These are phyloP conservation scores for Sebastes ruberrimus DNA, from an alignment of 2,797 vertebrate genomes.

Conservation along the genomic window DNA sequence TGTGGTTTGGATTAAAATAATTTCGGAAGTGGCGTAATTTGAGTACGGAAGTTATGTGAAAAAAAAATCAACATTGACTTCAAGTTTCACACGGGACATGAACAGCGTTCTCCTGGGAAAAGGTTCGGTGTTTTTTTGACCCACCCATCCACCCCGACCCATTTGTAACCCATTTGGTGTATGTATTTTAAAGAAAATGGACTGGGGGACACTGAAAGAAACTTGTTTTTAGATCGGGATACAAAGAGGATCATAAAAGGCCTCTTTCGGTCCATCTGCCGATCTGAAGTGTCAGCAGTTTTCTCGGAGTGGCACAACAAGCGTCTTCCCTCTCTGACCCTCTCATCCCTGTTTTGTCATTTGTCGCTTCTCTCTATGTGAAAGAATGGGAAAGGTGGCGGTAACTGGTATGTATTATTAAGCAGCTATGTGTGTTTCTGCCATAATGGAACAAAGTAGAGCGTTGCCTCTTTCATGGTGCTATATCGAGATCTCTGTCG, in stretches of 20 bases:
- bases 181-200: constrained; percentile 11
- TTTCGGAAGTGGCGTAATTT: too few relatives aligned
- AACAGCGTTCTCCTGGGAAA: too few relatives aligned
- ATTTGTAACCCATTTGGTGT: neutral
- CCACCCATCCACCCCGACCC: too few relatives aligned
- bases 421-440: constrained; percentile 50
- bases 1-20: too few relatives aligned
- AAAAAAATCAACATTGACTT: too few relatives aligned
- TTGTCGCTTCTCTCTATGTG: constrained; percentile 17
- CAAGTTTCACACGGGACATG: too few relatives aligned
- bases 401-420: constrained; percentile 70
- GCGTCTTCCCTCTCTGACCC: neutral
- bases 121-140: too few relatives aligned
- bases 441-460: constrained; percentile 72
- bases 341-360: constrained; percentile 45
- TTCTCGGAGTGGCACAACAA: constrained; percentile 38
- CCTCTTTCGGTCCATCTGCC: constrained; percentile 31
- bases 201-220: neutral
- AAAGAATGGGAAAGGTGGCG: constrained; percentile 49
- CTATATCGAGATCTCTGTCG: constrained; percentile 67
- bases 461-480: constrained; percentile 46
- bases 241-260: constrained; percentile 35
- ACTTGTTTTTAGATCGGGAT: constrained; percentile 37
- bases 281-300: constrained; percentile 66
- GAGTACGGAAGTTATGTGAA: too few relatives aligned